Conservation (phyloP, 2,113 vertebrate genomes). For the Megalops atlanticus region DNA sequence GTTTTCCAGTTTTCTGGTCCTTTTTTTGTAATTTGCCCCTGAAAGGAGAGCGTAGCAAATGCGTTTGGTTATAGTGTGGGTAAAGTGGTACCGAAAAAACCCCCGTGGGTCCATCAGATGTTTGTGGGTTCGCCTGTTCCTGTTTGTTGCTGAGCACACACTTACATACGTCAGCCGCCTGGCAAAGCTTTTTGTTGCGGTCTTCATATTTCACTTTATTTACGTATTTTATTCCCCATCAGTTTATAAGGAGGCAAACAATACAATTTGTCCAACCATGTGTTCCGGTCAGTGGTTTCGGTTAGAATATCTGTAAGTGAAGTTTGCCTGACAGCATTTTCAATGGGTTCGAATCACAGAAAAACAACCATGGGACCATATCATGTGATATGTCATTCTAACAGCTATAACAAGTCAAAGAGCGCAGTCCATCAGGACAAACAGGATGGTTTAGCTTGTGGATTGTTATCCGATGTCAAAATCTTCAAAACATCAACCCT, state of each 20-base stretch:
- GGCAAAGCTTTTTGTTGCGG: neutral
- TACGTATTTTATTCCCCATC: neutral
- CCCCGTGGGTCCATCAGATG: neutral
- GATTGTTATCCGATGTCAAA: too few relatives aligned
- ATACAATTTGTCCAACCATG: too few relatives aligned
- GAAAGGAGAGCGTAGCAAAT: neutral
- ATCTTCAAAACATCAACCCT: too few relatives aligned
- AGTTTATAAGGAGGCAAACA: too few relatives aligned
- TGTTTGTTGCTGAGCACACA: neutral
- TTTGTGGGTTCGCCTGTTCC: neutral
- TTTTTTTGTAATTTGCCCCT: neutral
- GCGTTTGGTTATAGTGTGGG: neutral
- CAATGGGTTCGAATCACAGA: neutral
- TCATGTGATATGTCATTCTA: too few relatives aligned
- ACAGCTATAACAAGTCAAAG: too few relatives aligned
- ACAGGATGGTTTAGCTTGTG: too few relatives aligned
- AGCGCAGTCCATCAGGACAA: too few relatives aligned
- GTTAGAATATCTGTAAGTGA: neutral
- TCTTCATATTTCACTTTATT: neutral
- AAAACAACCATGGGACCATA: too few relatives aligned
- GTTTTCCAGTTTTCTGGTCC: neutral
- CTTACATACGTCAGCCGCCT: neutral
- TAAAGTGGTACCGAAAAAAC: too few relatives aligned
- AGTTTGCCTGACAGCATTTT: neutral
- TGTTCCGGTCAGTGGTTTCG: neutral